phyloP scores from a whole-genome alignment of 2,113 vertebrate species.

The Hirundichthys speculiger region DNA sequence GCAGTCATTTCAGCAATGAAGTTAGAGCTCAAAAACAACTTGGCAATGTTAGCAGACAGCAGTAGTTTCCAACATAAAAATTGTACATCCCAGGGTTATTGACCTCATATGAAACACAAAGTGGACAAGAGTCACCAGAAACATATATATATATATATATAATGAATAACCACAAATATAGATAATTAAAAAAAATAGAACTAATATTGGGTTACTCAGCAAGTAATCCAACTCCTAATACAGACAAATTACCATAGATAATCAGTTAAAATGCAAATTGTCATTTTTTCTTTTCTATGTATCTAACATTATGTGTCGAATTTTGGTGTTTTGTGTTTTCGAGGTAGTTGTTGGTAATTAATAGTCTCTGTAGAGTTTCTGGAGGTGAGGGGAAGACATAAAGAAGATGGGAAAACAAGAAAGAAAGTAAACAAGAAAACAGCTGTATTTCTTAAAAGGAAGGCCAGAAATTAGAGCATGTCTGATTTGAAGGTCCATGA shows the following conservation, averaged over 20 bases:
- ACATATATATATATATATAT: no score
- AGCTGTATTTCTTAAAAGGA: constrained; percentile 71
- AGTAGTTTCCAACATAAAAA: no score
- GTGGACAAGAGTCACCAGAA: no score
- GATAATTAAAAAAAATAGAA: no score
- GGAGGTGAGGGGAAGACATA: constrained; percentile 1
- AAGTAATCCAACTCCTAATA: no score
- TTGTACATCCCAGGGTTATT: no score
- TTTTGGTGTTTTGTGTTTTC: constrained; percentile 18
- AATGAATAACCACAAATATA: no score
- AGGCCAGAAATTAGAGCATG: constrained; percentile 63
- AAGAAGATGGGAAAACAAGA: constrained; percentile 7
- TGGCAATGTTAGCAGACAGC: no score
- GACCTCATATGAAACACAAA: no score
- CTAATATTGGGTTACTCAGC: no score
- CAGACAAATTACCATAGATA: background rate
- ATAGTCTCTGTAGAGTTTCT: constrained; percentile 29
- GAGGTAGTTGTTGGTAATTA: constrained; percentile 37
- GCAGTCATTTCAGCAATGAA: no score
- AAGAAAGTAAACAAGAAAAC: constrained; percentile 36
- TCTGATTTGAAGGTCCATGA: constrained; percentile 69
- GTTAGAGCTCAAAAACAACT: no score
- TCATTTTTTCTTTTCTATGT: constrained; percentile 3
- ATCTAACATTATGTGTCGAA: constrained; percentile 1
- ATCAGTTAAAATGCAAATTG: background rate